Evolutionary conservation across 1,140 invertebrate genomes (phyloP).

Genomic region (Ephestia elutella): DNA sequence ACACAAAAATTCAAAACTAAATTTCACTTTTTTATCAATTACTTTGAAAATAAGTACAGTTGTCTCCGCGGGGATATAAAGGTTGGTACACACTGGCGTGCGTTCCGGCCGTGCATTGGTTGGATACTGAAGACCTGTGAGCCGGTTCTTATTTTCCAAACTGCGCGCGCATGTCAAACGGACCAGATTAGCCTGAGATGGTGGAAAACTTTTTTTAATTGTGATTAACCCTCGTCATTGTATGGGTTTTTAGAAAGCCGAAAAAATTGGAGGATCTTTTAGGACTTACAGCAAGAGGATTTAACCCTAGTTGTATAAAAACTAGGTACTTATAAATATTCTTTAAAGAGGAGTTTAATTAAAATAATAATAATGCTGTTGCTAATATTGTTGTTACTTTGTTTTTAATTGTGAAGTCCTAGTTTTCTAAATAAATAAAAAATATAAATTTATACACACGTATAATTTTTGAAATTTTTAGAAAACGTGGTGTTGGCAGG

Average conservation of each 20-base stretch:
- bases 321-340: too few relatives aligned
- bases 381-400: too few relatives aligned
- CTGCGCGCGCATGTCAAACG: not conserved
- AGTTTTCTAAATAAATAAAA: too few relatives aligned
- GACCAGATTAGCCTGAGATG: not conserved
- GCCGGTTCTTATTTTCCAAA: not conserved
- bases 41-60: not conserved
- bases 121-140: not conserved
- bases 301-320: too few relatives aligned
- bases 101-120: not conserved
- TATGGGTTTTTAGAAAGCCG: not conserved
- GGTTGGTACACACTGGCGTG: not conserved
- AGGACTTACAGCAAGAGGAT: not conserved
- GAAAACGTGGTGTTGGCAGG: too few relatives aligned
- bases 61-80: not conserved
- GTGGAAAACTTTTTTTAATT: not conserved
- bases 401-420: too few relatives aligned
- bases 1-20: not conserved
- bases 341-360: too few relatives aligned
- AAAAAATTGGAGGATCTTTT: not conserved
- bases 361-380: too few relatives aligned
- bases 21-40: not conserved
- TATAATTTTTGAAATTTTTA: too few relatives aligned
- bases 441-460: too few relatives aligned
- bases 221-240: conserved; percentile 3